Evolutionary conservation across 2,797 vertebrate species (phyloP).

Genomic region (Melanotaenia nigrans): DNA sequence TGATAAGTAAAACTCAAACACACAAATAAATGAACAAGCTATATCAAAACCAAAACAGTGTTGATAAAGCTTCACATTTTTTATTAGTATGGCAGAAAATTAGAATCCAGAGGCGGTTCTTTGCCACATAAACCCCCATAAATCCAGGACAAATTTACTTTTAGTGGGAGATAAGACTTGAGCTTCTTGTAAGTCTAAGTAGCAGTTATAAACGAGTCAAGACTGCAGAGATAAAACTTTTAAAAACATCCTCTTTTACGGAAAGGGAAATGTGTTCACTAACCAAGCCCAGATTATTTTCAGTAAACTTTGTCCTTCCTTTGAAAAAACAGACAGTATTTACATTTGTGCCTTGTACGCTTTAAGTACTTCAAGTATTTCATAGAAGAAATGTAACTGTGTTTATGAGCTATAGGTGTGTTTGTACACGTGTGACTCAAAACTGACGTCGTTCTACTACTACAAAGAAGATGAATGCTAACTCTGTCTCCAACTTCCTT

Average conservation of each 20-base stretch:
- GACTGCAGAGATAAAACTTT: constrained; percentile 17
- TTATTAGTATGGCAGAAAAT: background rate
- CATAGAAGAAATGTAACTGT: background rate
- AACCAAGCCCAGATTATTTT: constrained; percentile 3
- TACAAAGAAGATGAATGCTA: constrained; percentile 7
- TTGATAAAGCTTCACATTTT: too few relatives aligned
- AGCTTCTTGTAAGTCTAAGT: background rate
- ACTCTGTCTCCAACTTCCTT: constrained; percentile 33
- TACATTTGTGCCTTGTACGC: background rate
- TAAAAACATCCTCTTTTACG: constrained; percentile 1
- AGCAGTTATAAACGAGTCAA: constrained; percentile 12
- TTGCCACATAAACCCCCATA: background rate
- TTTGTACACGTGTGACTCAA: background rate
- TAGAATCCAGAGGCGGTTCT: too few relatives aligned
- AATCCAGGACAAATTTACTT: background rate
- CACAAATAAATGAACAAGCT: too few relatives aligned
- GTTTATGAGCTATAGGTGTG: background rate
- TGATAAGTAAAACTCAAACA: too few relatives aligned
- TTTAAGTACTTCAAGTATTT: background rate
- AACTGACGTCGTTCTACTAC: background rate
- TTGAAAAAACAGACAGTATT: background rate
- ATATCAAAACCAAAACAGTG: too few relatives aligned
- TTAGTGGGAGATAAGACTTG: constrained; percentile 1
- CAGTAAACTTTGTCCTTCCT: background rate
- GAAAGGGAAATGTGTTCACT: constrained; percentile 19